These are phyloP conservation scores for Athalia cordata DNA, from an alignment of 2,888 invertebrate genomes.

Conservation along the genomic window DNA sequence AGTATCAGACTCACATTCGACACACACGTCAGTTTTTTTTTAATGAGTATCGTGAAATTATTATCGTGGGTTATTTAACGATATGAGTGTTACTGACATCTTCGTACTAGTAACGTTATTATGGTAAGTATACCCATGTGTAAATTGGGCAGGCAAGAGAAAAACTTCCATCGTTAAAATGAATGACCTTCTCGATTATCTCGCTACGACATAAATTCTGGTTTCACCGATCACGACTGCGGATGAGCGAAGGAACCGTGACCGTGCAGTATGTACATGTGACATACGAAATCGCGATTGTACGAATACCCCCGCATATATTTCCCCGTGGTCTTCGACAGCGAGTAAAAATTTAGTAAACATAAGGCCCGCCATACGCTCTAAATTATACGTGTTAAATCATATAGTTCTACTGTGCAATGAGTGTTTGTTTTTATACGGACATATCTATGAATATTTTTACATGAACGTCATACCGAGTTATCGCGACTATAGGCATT, in stretches of 20 bases:
- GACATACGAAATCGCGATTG: no score
- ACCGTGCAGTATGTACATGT: neutral
- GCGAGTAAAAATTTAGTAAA: no score
- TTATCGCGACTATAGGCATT: neutral
- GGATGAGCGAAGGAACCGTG: neutral
- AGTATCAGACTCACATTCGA: no score
- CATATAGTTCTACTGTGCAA: neutral
- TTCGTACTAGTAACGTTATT: no score
- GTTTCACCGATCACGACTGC: neutral
- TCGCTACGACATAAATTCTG: neutral
- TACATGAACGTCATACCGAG: slow-evolving; percentile 4
- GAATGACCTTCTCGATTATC: neutral
- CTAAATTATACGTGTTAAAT: no score
- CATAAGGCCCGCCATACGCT: no score
- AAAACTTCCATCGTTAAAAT: slow-evolving; percentile 2
- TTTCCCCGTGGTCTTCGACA: no score
- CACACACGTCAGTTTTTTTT: no score
- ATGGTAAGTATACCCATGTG: neutral
- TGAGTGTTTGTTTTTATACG: neutral
- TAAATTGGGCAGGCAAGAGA: neutral
- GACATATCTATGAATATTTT: slow-evolving; percentile 14
- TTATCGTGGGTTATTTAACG: no score
- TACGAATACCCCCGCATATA: no score
- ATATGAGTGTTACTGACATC: no score
- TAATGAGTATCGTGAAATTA: no score